Evolutionary conservation across 1,140 invertebrate species (phyloP), one percentile per base, ranked within the genome.

Genomic region (Mamestra configurata): DNA sequence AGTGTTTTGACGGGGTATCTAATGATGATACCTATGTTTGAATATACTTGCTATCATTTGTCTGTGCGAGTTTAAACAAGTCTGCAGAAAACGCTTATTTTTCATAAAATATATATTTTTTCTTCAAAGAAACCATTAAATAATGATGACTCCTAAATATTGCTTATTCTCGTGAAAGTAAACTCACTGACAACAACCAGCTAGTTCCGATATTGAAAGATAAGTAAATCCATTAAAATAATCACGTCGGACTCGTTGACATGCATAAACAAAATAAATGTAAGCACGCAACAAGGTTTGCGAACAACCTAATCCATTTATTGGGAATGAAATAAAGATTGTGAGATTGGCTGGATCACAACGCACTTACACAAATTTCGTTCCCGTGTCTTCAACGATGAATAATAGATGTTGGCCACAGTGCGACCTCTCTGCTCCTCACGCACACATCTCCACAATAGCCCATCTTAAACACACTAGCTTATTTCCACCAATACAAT

Each of bases 351-450:
- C 85, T 89, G 90, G 89, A 92, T 93, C 93, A 90, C 89, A 92
- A 92, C 90, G 86, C 89, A 93, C 92, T 93, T 93, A 93, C 90
- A 93, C 93, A 94, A 93, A 94, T 93, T 93, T 92, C 88, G 82
- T 92, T 93, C 85, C 87, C 87, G 86, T 93, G 89, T 93, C 91
- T 94, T 92, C 89, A 81, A 53, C 79, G 88, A 93, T 94, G 91
- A 93, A 94, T 94, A 93, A 93, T 93, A 93, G 84, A 94, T 94
- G 88, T 79, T 84, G 83, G 83, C 85, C 85, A 79, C 77, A 88
- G 82, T 82, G 79, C 86, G 84, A 82, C 83, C 84, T 86, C 57
- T 81, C 37, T 53, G 22, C n/a, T 73, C 31, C 13, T 76, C 55
- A 31, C 72, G 40, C 72, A 31, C 72, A 77, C 75, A 20, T 22